Evolutionary conservation across 1,140 invertebrate genomes (phyloP).

Genomic region (Drosophila jambulina): DNA sequence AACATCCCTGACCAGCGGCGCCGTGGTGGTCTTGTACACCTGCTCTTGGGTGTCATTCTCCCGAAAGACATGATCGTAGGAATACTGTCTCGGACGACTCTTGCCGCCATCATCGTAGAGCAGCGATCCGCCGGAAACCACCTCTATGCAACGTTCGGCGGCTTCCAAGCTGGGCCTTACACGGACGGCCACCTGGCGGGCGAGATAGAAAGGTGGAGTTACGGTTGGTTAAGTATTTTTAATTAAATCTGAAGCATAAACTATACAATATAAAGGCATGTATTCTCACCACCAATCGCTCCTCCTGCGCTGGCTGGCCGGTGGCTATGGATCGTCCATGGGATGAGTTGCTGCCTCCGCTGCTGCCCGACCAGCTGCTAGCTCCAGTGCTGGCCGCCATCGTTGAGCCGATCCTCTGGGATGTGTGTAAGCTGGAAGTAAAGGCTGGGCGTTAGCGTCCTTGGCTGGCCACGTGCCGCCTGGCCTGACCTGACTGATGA

Average conservation of each 20-base stretch:
- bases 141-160: slow-evolving; percentile 82
- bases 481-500: slow-evolving; percentile 48
- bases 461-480: slow-evolving; percentile 62
- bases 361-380: slow-evolving; percentile 79
- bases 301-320: slow-evolving; percentile 66
- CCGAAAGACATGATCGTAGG: slow-evolving; percentile 94
- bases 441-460: slow-evolving; percentile 26
- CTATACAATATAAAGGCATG: no score
- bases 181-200: slow-evolving; percentile 74
- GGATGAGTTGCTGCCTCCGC: slow-evolving; percentile 75
- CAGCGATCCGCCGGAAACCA: slow-evolving; percentile 76
- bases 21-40: slow-evolving; percentile 93
- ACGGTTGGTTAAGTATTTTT: background rate
- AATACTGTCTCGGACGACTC: slow-evolving; percentile 90
- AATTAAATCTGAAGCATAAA: background rate
- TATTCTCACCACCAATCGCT: slow-evolving; percentile 70
- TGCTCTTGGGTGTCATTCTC: slow-evolving; percentile 92
- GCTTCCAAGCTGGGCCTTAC: slow-evolving; percentile 77
- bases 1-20: slow-evolving; percentile 94
- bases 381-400: slow-evolving; percentile 71
- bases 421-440: background rate
- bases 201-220: background rate
- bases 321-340: slow-evolving; percentile 56
- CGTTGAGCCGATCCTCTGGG: slow-evolving; percentile 8
- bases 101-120: slow-evolving; percentile 85